Evolutionary conservation across 1,140 invertebrate species (phyloP), one percentile per base, ranked within the genome.

Genomic region (Philopotamus ludificatus): DNA sequence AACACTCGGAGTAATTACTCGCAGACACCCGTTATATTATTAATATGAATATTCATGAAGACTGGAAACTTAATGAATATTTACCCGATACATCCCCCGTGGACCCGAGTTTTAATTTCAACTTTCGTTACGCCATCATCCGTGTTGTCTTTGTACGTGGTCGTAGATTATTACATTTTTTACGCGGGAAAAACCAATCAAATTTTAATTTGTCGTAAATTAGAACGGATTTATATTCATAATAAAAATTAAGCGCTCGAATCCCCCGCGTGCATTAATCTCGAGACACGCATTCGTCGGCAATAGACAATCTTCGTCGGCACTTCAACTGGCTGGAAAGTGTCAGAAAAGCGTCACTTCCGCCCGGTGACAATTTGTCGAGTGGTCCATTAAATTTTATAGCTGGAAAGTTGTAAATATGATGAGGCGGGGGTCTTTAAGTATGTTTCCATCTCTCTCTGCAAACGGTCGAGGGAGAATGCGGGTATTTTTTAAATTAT

Each of bases 351-450:
- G 63, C 23, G 45, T 16, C 21, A 49, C 47, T 26, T 34, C 65
- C 26, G 28, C 21, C 23, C 41, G 50, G 51, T 44, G 60, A 67
- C 65, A 67, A 67, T 67, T 67, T 67, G 65, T 62, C 65, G 65
- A 67, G 65, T 63, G 60, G 34, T 55, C 65, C 65, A 63, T 67
- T 67, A 67, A 67, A 67, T 41, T 67, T 67, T 67, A 67, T 42
- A 18, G 53, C 59, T 16, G 55, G 39, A 60, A 66, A 61, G 65
- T 61, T 66, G 65, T 66, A 66, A 66, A 66, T 66, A 66, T 66
- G 57, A 66, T 16, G 20, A 3, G 12, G n/a, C 28, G 28, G 9
- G 28, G 12, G 28, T 34, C 28, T 12, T n/a, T n/a, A n/a, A n/a
- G n/a, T n/a, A n/a, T n/a, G n/a, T n/a, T n/a, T n/a, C n/a, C n/a